A percentile compares a stretch with the other conserved stretches of the same genome.
These are phyloP conservation scores for Oedothorax gibbosus DNA, from an alignment of 1,140 invertebrate species.

Conservation along the genomic window DNA sequence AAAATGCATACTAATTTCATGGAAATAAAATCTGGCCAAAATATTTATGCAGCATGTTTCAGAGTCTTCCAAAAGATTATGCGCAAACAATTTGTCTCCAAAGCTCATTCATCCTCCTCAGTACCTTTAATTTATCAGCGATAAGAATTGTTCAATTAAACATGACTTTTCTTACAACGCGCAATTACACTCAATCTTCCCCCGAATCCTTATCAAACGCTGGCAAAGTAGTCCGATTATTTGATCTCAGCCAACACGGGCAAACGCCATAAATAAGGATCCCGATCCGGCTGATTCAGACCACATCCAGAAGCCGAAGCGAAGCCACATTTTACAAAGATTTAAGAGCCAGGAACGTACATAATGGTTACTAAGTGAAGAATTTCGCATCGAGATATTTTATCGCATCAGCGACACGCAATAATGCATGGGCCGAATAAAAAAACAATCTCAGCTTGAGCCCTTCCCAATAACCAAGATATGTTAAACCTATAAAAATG, in stretches of 20 bases:
- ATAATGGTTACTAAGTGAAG: slow-evolving; percentile 51
- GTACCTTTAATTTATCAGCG: no score
- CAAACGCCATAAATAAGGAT: slow-evolving; percentile 25
- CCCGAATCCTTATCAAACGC: slow-evolving; percentile 26
- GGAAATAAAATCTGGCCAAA: no score
- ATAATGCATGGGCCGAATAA: slow-evolving; percentile 20
- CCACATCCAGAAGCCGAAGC: slow-evolving; percentile 31
- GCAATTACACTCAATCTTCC: background rate
- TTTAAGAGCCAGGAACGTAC: slow-evolving; percentile 27
- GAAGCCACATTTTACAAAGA: slow-evolving; percentile 36
- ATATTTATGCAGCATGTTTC: no score
- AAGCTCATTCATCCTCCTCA: no score
- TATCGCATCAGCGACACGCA: slow-evolving; percentile 33
- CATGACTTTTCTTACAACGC: no score
- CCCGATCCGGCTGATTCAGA: background rate
- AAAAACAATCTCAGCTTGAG: slow-evolving; percentile 50
- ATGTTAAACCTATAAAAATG: slow-evolving; percentile 55
- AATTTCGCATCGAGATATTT: slow-evolving; percentile 57
- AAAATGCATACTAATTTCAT: no score
- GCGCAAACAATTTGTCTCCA: no score
- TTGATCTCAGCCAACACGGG: slow-evolving; percentile 1
- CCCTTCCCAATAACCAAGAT: slow-evolving; percentile 45
- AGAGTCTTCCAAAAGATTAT: no score
- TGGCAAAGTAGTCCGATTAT: slow-evolving; percentile 34
- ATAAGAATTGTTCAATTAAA: no score